Percentiles rank a stretch among this genome's conserved stretches.
Conservation (phyloP, 1,140 invertebrate genomes). For the Neodiprion virginianus region DNA sequence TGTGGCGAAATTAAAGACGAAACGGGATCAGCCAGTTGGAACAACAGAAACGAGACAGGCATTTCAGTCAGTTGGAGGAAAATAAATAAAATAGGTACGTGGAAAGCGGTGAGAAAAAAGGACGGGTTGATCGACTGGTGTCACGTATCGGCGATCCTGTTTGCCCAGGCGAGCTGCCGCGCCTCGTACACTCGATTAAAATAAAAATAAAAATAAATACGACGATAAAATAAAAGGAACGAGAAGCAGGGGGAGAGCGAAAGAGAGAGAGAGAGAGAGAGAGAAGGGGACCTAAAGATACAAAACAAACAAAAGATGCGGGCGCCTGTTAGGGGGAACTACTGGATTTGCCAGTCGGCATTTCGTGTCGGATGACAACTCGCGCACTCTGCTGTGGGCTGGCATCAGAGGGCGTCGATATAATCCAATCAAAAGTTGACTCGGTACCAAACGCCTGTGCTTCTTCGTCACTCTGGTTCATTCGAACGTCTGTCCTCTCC, state of each 20-base stretch:
- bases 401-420: not conserved
- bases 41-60: not conserved
- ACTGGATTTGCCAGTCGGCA: not conserved
- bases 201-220: not conserved
- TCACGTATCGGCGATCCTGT: constrained; percentile 6
- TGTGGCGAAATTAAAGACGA: too few species aligned
- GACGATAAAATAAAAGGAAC: not conserved
- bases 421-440: constrained; percentile 7
- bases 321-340: not conserved
- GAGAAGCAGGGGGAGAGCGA: not conserved
- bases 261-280: not conserved
- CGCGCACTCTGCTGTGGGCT: not conserved
- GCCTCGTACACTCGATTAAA: not conserved
- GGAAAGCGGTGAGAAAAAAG: not conserved
- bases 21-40: not conserved
- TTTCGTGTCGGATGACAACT: constrained; percentile 5
- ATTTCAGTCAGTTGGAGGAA: too few species aligned
- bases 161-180: not conserved
- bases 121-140: not conserved
- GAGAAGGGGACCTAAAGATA: not conserved
- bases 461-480: not conserved
- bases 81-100: too few species aligned
- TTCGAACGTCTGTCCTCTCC: not conserved
- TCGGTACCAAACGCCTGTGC: not conserved
- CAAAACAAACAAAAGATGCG: not conserved